These are phyloP conservation scores for Morone chrysops DNA, from an alignment of 2,113 vertebrate species.

Conservation along the genomic window DNA sequence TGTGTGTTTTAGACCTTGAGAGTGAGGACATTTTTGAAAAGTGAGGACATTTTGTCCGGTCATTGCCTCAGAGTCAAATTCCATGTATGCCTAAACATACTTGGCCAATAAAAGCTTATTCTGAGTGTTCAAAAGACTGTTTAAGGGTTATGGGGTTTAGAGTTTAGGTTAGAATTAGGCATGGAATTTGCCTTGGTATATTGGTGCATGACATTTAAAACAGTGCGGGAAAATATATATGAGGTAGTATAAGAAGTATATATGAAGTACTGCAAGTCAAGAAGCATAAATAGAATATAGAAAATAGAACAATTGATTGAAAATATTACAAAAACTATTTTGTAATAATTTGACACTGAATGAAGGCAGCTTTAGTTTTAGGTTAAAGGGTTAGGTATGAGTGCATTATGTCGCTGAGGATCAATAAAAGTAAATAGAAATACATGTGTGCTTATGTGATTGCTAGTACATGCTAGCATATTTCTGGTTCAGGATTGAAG, in stretches of 20 bases:
- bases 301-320: too few relatives aligned
- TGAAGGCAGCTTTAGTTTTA: too few relatives aligned
- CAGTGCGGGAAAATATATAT: too few relatives aligned
- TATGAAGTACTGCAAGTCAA: too few relatives aligned
- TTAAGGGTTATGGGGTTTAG: neutral
- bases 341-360: too few relatives aligned
- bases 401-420: neutral
- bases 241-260: too few relatives aligned
- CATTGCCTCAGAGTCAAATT: neutral
- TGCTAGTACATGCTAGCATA: neutral
- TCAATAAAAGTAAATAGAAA: neutral
- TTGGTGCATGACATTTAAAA: too few relatives aligned
- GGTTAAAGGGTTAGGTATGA: neutral
- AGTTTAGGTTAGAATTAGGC: neutral
- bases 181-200: too few relatives aligned
- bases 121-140: neutral
- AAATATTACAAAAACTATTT: too few relatives aligned
- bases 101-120: neutral
- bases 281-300: too few relatives aligned
- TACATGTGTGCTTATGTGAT: neutral
- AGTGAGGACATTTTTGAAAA: conserved; percentile 4
- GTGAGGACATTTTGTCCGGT: conserved; percentile 1
- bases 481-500: conserved; percentile 2
- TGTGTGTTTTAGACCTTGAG: conserved; percentile 11
- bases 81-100: neutral